Evolutionary conservation across 1,140 invertebrate species (phyloP), one percentile per base, ranked within the genome.

Genomic region (Bombus fervidus): DNA sequence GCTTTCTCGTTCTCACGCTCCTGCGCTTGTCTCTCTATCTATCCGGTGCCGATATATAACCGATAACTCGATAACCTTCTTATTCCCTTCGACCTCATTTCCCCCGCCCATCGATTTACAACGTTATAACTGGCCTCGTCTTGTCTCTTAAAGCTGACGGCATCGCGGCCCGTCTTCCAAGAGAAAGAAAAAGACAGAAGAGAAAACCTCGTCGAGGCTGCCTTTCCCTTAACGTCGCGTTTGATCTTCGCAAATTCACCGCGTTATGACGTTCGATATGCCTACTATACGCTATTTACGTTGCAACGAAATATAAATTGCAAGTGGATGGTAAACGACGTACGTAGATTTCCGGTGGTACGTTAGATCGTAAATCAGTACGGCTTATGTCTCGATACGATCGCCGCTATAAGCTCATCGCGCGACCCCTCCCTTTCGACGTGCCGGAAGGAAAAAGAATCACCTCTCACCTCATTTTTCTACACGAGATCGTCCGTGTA

Each of bases 11-110:
- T 86, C 34, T 28, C n/a, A 15, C 6, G 0, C 22, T 18, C 1
- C 34, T 13, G 4, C 28, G 6, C 73, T 47, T 64, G 13, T 47
- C 31, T 43, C 59, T 47, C 79, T 47, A 41, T 87, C 83, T 80
- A 62, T 85, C 62, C 57, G 68, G 8, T 62, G 84, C 43, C 87
- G 87, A 89, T 90, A 89, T 90, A 89, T 86, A 85, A 84, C 85
- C 85, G 81, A 85, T 89, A 89, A 90, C 87, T 89, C 87, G 88
- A 90, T 90, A 90, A 90, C 78, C 89, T 83, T 83, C 88, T 90
- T 89, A 89, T 89, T 90, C 78, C 85, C 74, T 89, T 84, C 87
- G 87, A 90, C 89, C 89, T 87, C 88, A 41, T 89, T 89, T 81
- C 78, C 34, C 5, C 66, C 25, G 31, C 77, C 53, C 80, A 77